Conservation (phyloP, 2,797 vertebrate genomes). For the Malacoraja senta region DNA sequence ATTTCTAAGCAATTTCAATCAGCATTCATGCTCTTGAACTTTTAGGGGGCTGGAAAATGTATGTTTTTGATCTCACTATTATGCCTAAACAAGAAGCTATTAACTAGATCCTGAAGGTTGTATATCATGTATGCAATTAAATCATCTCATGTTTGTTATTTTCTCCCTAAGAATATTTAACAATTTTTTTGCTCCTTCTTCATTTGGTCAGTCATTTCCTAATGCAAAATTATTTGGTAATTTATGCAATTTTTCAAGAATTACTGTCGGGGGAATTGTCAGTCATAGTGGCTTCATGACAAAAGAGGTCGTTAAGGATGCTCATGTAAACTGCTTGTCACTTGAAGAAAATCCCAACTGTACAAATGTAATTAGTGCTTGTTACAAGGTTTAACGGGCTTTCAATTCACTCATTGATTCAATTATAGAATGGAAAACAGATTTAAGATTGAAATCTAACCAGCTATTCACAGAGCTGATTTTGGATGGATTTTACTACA, state of each 20-base stretch:
- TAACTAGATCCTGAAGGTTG: background rate
- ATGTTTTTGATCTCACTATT: too few species aligned
- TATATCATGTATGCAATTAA: background rate
- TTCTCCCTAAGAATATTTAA: background rate
- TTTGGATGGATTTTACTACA: background rate
- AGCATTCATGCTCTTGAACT: background rate
- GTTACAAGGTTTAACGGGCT: background rate
- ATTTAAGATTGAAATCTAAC: background rate
- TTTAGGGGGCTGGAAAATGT: too few species aligned
- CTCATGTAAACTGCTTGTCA: background rate
- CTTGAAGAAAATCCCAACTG: slow-evolving; percentile 2
- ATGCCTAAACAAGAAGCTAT: background rate
- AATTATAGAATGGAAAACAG: background rate
- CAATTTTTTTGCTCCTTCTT: background rate
- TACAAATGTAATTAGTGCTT: background rate
- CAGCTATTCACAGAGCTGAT: background rate
- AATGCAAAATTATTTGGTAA: background rate
- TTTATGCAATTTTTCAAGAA: background rate
- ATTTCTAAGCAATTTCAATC: background rate
- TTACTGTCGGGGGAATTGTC: background rate
- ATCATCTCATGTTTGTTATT: background rate
- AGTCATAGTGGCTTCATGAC: background rate
- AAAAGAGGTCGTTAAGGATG: background rate
- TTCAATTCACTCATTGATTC: background rate
- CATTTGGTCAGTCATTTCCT: background rate